Percentiles rank a stretch among this genome's conserved stretches.
These are phyloP conservation scores for Halcyon badia DNA, from an alignment of 2,797 vertebrate species.

Conservation along the genomic window DNA sequence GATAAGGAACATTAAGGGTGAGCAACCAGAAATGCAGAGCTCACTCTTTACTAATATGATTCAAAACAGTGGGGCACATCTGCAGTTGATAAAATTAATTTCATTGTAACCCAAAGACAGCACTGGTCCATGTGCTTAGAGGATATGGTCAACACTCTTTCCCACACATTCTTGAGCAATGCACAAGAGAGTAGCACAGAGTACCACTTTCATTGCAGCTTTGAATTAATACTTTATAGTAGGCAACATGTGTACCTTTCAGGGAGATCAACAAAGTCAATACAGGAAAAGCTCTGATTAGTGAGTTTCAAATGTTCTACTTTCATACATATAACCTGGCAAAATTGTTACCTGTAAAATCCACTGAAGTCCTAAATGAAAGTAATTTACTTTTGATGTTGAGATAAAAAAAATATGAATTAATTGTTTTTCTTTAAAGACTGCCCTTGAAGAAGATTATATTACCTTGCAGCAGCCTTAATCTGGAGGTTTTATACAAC, in stretches of 20 bases:
- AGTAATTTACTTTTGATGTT: neutral
- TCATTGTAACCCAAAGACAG: neutral
- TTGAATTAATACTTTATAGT: neutral
- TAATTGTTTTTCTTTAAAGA: neutral
- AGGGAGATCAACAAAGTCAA: neutral
- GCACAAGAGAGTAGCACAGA: neutral
- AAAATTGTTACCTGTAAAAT: neutral
- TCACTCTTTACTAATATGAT: neutral
- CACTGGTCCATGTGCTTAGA: neutral
- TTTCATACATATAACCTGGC: neutral
- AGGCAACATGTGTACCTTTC: no score
- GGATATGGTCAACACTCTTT: neutral
- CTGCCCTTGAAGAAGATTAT: neutral
- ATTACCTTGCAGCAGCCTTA: neutral
- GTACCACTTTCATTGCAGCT: neutral
- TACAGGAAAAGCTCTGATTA: neutral
- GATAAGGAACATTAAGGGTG: neutral
- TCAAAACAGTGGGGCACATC: neutral
- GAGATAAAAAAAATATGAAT: neutral
- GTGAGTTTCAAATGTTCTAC: neutral
- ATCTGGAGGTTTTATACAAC: neutral
- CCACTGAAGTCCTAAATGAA: neutral
- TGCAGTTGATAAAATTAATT: neutral
- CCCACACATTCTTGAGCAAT: neutral
- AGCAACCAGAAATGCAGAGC: neutral